Base-by-base conservation (phyloP, 2,797 vertebrate genomes). In the Mus caroli region DNA sequence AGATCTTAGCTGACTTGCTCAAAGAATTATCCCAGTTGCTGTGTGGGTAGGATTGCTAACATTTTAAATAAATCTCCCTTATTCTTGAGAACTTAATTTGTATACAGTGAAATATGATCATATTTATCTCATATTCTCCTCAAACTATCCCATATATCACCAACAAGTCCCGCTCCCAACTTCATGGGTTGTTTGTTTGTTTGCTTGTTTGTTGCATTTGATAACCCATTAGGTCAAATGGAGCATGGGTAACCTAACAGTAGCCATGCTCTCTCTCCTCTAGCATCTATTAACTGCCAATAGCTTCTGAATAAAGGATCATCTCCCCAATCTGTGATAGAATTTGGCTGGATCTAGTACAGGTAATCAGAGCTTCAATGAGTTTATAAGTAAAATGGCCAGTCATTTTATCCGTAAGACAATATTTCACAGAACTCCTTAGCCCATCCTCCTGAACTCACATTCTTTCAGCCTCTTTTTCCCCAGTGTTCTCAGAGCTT, bases 21-120 rank as follows among this genome's bases (percentile, higher is more conserved):
- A 96, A 56, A 17, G 37, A 94, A 71, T n/a, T 8, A 69, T 89
- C 64, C 91, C 40, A 75, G 62, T n/a, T n/a, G 83, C 19, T n/a
- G 1, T 64, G 12, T 3, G 9, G 5, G 28, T 34, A 43, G 80
- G 24, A 31, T 62, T 31, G 56, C 64, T 64, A 64, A 84, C 17
- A 46, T 62, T 46, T 64, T 84, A 46, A 84, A 13, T 64, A 67
- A 13, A 5, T 50, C 67, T 85, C 64, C 31, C 22, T 67, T 85
- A 67, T 67, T 31, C 26, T 85, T 85, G 6, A 67, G 19, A 15
- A 50, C 22, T 52, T 50, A 50, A 50, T 67, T 7, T 52, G 6
- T 69, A 24, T n/a, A 67, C 2, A 84, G 11, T 84, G 26, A 46
- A 83, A 64, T 46, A 31, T 43, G 26, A 46, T 64, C 8, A 62